Evolutionary conservation across 2,888 invertebrate genomes (phyloP).

Genomic region (Aleiodes leptofemur): DNA sequence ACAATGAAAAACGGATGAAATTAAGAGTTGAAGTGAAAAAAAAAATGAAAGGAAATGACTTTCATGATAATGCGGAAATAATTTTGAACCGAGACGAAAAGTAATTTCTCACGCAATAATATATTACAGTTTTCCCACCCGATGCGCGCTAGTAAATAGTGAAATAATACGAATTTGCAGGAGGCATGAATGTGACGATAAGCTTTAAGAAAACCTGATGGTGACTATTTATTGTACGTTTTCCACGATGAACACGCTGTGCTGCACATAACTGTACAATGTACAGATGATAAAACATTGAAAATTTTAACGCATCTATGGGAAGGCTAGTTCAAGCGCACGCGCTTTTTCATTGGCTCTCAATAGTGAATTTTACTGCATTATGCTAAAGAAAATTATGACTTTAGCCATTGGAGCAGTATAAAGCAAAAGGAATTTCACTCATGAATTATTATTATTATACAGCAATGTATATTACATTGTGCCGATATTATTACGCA

Average conservation of each 20-base stretch:
- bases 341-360: background rate
- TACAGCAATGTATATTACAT: too few species aligned
- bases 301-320: slow-evolving; percentile 22
- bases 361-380: background rate
- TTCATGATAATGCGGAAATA: background rate
- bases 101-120: slow-evolving; percentile 33
- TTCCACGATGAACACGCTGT: background rate
- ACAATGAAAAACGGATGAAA: too few species aligned
- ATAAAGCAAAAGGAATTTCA: too few species aligned
- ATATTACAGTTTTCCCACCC: background rate
- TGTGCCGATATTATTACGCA: too few species aligned
- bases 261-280: slow-evolving; percentile 23
- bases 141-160: slow-evolving; percentile 18
- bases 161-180: slow-evolving; percentile 16
- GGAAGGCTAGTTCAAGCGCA: slow-evolving; percentile 10
- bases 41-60: background rate
- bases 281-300: slow-evolving; percentile 30
- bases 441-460: background rate
- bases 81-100: slow-evolving; percentile 13
- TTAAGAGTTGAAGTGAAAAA: background rate
- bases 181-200: slow-evolving; percentile 19
- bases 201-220: slow-evolving; percentile 5
- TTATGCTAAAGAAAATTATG: background rate
- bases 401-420: too few species aligned
- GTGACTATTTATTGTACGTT: slow-evolving; percentile 30